phyloP scores from a whole-genome alignment of 2,113 vertebrate genomes.

The Isichthys henryi region DNA sequence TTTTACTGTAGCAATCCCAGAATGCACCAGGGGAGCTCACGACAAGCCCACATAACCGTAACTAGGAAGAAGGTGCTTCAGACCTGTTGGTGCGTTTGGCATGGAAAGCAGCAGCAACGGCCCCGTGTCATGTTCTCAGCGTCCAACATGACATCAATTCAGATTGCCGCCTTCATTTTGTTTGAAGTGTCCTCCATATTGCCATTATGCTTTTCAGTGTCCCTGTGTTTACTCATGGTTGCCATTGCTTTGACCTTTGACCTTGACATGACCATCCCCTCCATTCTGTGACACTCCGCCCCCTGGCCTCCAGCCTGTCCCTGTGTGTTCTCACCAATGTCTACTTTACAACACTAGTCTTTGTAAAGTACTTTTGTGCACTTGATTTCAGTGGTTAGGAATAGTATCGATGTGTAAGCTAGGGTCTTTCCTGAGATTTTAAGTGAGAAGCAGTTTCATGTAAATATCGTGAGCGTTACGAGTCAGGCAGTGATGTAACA shows the following conservation, averaged over 20 bases:
- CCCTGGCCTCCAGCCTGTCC: constrained; percentile 26
- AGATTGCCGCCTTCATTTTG: constrained; percentile 36
- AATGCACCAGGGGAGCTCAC: neutral
- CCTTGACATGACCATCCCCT: constrained; percentile 43
- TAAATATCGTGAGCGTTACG: constrained; percentile 96
- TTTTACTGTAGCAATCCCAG: neutral
- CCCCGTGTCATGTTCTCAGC: constrained; percentile 29
- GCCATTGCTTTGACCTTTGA: neutral
- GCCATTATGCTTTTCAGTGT: constrained; percentile 26
- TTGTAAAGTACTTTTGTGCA: constrained; percentile 73
- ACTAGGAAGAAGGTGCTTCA: constrained; percentile 32
- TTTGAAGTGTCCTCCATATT: neutral
- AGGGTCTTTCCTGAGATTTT: constrained; percentile 42
- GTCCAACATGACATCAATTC: constrained; percentile 30
- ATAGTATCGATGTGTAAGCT: constrained; percentile 68
- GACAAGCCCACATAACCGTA: neutral
- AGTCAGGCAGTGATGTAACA: constrained; percentile 90
- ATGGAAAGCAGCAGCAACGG: constrained; percentile 34
- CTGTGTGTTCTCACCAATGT: constrained; percentile 61
- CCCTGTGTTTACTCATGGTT: constrained; percentile 13
- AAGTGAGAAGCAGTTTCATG: constrained; percentile 76
- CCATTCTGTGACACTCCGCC: constrained; percentile 23
- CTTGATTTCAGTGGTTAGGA: constrained; percentile 63
- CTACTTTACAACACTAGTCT: constrained; percentile 70
- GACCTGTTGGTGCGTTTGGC: constrained; percentile 55